A percentile compares a stretch with the other conserved stretches of the same genome.
Evolutionary conservation across 1,140 invertebrate species (phyloP).

Genomic region (Dolichoris vasculosae): DNA sequence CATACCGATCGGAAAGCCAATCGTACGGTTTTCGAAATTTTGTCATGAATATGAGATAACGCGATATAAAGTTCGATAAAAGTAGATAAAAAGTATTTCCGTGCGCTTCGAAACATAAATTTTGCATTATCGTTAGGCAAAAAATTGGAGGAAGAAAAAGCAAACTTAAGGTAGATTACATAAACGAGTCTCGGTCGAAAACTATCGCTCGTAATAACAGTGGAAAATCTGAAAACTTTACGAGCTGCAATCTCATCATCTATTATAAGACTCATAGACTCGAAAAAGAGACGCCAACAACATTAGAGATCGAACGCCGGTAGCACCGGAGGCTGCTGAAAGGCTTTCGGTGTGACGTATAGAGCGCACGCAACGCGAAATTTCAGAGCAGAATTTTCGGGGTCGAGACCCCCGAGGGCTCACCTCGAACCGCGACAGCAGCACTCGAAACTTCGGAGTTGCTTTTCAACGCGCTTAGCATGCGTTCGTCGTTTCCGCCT

Average conservation of each 20-base stretch:
- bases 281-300: background rate
- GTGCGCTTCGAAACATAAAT: too few relatives aligned
- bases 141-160: background rate
- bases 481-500: slow-evolving; percentile 1
- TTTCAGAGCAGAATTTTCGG: slow-evolving; percentile 1
- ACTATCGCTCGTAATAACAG: background rate
- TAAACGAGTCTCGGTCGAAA: background rate
- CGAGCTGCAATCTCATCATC: background rate
- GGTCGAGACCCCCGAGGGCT: background rate
- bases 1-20: too few relatives aligned
- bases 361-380: slow-evolving; percentile 1
- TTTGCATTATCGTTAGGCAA: background rate
- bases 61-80: too few relatives aligned
- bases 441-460: slow-evolving; percentile 8
- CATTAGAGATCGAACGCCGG: background rate
- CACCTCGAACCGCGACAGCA: background rate
- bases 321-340: background rate
- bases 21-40: too few relatives aligned
- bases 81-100: too few relatives aligned
- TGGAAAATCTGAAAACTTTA: background rate
- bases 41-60: too few relatives aligned
- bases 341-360: background rate
- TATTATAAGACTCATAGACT: background rate
- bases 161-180: background rate
- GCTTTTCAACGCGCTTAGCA: slow-evolving; percentile 14